phyloP scores from a whole-genome alignment of 2,797 vertebrate species.

The Betta splendens region DNA sequence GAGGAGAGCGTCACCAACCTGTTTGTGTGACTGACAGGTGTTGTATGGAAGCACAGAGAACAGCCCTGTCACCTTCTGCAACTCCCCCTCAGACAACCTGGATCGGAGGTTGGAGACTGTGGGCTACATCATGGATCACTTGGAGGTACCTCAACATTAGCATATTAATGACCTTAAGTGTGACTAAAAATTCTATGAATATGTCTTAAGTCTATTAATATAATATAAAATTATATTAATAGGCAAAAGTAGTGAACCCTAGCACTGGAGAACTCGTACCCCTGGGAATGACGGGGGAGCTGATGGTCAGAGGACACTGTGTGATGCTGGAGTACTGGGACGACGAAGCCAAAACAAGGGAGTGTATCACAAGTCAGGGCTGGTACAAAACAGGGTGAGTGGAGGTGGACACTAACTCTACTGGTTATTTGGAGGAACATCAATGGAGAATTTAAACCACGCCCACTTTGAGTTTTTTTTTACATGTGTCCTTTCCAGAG shows the following conservation, averaged over 20 bases:
- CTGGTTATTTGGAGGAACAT: no score
- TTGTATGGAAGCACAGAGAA: conserved; percentile 96
- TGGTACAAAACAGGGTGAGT: conserved; percentile 98
- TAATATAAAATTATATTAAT: no score
- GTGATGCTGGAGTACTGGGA: conserved; percentile 95
- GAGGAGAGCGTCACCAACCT: no score
- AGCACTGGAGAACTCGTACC: conserved; percentile 72
- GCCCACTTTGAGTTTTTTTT: no score
- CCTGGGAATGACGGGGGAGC: conserved; percentile 85
- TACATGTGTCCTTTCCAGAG: conserved; percentile 80
- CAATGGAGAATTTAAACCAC: no score
- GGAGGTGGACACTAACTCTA: no score
- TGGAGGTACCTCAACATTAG: conserved; percentile 83
- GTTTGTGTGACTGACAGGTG: conserved; percentile 74
- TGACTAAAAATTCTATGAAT: no score
- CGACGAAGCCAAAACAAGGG: conserved; percentile 81
- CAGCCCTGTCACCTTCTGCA: conserved; percentile 92
- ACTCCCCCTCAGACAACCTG: conserved; percentile 78
- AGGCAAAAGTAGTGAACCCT: conserved; percentile 89
- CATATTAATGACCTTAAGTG: no score
- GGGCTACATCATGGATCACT: conserved; percentile 86
- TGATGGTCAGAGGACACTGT: conserved; percentile 89
- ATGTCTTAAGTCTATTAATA: no score
- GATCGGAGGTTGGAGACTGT: conserved; percentile 81
- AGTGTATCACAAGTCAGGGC: conserved; percentile 80